Evolutionary conservation across 2,797 vertebrate genomes (phyloP).

Genomic region (Falco columbarius): DNA sequence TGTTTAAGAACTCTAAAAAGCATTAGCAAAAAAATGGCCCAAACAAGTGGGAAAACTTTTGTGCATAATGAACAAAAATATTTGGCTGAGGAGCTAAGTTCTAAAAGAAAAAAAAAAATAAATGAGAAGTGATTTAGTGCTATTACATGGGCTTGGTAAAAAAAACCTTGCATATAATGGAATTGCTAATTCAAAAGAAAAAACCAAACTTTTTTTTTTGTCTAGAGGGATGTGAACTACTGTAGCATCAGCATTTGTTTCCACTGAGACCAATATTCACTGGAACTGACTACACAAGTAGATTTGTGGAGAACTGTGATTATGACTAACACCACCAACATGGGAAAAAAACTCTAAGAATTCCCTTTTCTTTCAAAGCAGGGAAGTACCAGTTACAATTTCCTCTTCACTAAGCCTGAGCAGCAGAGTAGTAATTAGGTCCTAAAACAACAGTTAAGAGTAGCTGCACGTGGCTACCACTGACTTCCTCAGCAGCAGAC

Average conservation of each 20-base stretch:
- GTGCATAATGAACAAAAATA: slow-evolving; percentile 9
- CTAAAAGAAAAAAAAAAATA: slow-evolving; percentile 46
- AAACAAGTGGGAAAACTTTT: slow-evolving; percentile 42
- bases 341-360: slow-evolving; percentile 54
- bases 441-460: not conserved
- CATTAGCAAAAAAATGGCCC: not conserved
- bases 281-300: not conserved
- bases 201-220: not conserved
- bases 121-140: not conserved
- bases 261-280: not conserved
- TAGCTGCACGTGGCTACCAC: not conserved
- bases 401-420: slow-evolving; percentile 12
- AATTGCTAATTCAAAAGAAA: slow-evolving; percentile 7
- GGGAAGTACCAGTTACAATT: slow-evolving; percentile 9
- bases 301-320: not conserved
- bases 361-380: slow-evolving; percentile 39
- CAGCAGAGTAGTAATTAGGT: not conserved
- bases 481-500: not conserved
- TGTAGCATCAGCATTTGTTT: slow-evolving; percentile 24
- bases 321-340: slow-evolving; percentile 24
- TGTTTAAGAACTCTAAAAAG: not conserved
- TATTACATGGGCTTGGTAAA: not conserved
- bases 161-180: not conserved
- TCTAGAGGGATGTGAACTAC: slow-evolving; percentile 25
- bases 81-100: not conserved